These are phyloP conservation scores for Aporophyla lueneburgensis DNA, from an alignment of 2,888 invertebrate genomes.

Conservation along the genomic window DNA sequence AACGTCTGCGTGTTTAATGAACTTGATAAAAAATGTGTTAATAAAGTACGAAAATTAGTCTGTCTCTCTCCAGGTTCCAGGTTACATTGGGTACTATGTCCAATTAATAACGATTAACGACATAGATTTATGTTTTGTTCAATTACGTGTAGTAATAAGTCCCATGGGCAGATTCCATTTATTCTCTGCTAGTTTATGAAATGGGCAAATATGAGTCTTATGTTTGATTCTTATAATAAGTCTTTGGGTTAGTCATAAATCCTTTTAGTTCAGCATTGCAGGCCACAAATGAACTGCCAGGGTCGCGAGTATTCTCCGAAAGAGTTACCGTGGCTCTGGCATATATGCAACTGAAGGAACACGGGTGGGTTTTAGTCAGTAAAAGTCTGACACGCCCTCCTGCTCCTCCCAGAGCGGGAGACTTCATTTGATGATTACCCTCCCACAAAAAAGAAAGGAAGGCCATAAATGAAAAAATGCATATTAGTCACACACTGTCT, in stretches of 20 bases:
- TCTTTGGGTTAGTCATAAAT: neutral
- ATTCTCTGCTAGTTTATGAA: neutral
- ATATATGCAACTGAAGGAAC: too few species aligned
- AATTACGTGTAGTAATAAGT: neutral
- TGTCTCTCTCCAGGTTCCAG: neutral
- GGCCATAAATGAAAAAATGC: too few species aligned
- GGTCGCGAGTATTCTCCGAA: too few species aligned
- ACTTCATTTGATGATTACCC: too few species aligned
- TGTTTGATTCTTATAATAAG: neutral
- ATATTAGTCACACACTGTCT: too few species aligned
- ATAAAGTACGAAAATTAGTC: neutral
- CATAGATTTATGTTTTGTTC: neutral
- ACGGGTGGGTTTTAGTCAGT: too few species aligned
- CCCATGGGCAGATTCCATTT: neutral
- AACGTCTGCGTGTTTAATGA: neutral
- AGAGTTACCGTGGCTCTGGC: too few species aligned
- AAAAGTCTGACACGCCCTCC: too few species aligned
- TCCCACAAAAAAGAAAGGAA: too few species aligned
- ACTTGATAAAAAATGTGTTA: neutral
- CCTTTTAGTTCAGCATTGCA: neutral
- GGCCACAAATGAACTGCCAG: too few species aligned
- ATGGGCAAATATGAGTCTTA: neutral
- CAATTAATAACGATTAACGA: neutral
- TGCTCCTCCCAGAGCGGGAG: too few species aligned
- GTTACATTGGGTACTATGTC: neutral